Evolutionary conservation across 2,888 invertebrate genomes (phyloP).

Genomic region (Coenonympha glycerion): DNA sequence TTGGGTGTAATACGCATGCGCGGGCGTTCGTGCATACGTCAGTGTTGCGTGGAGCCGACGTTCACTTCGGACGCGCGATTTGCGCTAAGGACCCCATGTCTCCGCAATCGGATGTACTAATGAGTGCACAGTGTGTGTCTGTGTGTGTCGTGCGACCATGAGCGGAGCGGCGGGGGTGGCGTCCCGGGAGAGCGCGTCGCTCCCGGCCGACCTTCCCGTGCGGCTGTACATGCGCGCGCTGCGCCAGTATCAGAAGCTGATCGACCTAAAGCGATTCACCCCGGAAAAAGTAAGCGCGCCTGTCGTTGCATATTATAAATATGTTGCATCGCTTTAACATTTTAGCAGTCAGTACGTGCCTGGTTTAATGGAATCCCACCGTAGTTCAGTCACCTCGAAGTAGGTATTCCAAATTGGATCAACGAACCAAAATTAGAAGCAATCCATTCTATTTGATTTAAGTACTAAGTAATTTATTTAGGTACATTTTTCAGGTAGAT

Average conservation of each 20-base stretch:
- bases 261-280: constrained; percentile 74
- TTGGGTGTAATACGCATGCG: constrained; percentile 58
- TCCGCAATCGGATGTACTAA: constrained; percentile 40
- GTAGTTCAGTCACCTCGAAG: constrained; percentile 29
- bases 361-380: constrained; percentile 24
- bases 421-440: background rate
- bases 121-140: constrained; percentile 52
- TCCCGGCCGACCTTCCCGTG: constrained; percentile 59
- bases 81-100: constrained; percentile 17
- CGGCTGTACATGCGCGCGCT: constrained; percentile 77
- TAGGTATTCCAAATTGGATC: constrained; percentile 21
- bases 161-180: constrained; percentile 63
- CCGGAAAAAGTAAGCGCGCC: constrained; percentile 68
- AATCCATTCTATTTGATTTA: background rate
- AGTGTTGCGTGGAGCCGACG: constrained; percentile 68
- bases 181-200: constrained; percentile 51
- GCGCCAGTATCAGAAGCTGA: constrained; percentile 78
- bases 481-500: background rate
- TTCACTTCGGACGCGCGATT: constrained; percentile 73
- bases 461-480: too few species aligned
- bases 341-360: constrained; percentile 21
- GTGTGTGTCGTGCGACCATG: too few species aligned
- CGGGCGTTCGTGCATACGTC: constrained; percentile 51
- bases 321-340: constrained; percentile 21
- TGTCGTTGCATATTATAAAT: constrained; percentile 15